These are phyloP conservation scores for Myathropa florea DNA, from an alignment of 2,888 invertebrate species.

Conservation along the genomic window DNA sequence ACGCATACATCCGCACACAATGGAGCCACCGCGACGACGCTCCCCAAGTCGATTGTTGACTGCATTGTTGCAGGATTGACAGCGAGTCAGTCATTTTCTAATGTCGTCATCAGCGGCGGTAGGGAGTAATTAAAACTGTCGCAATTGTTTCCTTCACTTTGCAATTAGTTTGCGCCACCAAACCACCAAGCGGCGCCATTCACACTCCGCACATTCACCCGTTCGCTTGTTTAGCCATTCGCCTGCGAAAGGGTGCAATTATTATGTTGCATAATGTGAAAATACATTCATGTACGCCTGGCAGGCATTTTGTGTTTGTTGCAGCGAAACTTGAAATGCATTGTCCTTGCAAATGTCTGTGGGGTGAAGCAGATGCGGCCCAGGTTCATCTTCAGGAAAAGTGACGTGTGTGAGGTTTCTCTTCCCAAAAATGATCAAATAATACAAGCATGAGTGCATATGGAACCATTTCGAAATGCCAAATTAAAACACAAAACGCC, in stretches of 20 bases:
- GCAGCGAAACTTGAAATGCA: conserved; percentile 19
- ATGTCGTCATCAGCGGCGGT: background rate
- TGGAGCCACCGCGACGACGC: background rate
- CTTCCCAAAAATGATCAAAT: conserved; percentile 3
- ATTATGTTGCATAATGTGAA: conserved; percentile 3
- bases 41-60: conserved; percentile 41
- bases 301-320: conserved; percentile 27
- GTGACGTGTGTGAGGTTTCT: background rate
- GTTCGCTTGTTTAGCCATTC: background rate
- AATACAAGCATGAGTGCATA: background rate
- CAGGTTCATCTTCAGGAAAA: background rate
- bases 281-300: background rate
- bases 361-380: conserved; percentile 4
- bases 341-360: conserved; percentile 41
- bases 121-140: conserved; percentile 63
- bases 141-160: conserved; percentile 54
- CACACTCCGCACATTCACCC: background rate
- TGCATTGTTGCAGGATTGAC: conserved; percentile 50
- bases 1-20: conserved; percentile 4
- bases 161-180: conserved; percentile 43
- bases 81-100: conserved; percentile 49
- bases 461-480: background rate
- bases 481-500: conserved; percentile 15
- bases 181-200: conserved; percentile 21
- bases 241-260: conserved; percentile 36